phyloP scores from a whole-genome alignment of 2,888 invertebrate genomes.

The Formica aserva region DNA sequence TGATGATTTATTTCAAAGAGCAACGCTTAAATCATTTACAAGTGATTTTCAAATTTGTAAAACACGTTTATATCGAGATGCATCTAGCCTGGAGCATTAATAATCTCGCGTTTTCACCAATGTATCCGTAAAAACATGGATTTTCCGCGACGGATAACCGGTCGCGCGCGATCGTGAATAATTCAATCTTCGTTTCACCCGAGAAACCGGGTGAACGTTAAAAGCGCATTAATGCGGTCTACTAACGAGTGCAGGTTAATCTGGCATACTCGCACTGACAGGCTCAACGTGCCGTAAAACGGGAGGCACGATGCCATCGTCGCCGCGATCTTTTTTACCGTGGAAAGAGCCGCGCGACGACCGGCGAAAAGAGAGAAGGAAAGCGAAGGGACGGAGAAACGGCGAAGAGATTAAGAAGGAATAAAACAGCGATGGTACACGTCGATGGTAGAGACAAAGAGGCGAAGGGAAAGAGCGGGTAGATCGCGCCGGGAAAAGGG shows the following conservation, averaged over 20 bases:
- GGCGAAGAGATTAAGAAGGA: conserved; percentile 51
- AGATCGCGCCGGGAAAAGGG: conserved; percentile 41
- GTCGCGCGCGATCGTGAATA: conserved; percentile 65
- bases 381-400: conserved; percentile 10
- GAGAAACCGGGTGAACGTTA: conserved; percentile 59
- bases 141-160: conserved; percentile 61
- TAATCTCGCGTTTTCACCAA: not conserved
- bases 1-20: not conserved
- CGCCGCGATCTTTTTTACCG: conserved; percentile 53
- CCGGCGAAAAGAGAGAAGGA: not conserved
- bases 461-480: conserved; percentile 24
- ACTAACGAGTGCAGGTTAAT: conserved; percentile 72
- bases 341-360: conserved; percentile 41
- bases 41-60: not conserved
- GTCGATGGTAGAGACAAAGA: conserved; percentile 43
- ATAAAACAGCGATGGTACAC: conserved; percentile 24
- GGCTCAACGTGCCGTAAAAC: conserved; percentile 70
- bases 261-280: conserved; percentile 65
- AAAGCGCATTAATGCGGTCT: conserved; percentile 63
- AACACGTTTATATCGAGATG: not conserved
- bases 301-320: conserved; percentile 70
- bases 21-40: not conserved
- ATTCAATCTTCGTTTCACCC: conserved; percentile 66
- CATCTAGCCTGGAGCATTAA: not conserved
- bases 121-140: conserved; percentile 41